Percentiles rank a stretch among this genome's conserved stretches.
These are phyloP conservation scores for Lithophane leautieri DNA, from an alignment of 2,888 invertebrate genomes.

Conservation along the genomic window DNA sequence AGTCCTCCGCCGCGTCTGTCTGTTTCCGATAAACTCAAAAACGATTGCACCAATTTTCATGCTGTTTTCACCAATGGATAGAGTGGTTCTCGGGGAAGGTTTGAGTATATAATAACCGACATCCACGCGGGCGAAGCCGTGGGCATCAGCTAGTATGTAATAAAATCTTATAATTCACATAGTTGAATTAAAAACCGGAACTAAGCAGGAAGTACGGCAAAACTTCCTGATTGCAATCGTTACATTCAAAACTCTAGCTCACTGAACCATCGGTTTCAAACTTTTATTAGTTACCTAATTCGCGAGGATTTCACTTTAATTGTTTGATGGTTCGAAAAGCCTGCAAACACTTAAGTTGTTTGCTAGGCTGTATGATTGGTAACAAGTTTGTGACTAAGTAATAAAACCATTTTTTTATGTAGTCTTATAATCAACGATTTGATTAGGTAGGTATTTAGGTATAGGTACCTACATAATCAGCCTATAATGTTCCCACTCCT, in stretches of 20 bases:
- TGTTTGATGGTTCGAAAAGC: conserved; percentile 25
- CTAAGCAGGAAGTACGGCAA: conserved; percentile 16
- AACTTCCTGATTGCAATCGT: conserved; percentile 46
- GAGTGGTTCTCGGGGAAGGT: too few relatives aligned
- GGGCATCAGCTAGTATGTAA: too few relatives aligned
- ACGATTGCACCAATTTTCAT: too few relatives aligned
- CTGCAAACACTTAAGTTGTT: conserved; percentile 7
- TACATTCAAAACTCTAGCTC: conserved; percentile 27
- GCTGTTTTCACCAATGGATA: too few relatives aligned
- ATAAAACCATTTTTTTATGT: background rate
- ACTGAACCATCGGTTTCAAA: conserved; percentile 44
- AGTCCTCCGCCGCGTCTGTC: too few relatives aligned
- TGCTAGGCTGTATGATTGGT: conserved; percentile 4
- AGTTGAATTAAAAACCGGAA: conserved; percentile 8
- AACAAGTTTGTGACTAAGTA: background rate
- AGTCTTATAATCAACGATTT: background rate
- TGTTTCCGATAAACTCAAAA: too few relatives aligned
- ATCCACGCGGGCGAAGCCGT: too few relatives aligned
- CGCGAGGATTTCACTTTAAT: conserved; percentile 48
- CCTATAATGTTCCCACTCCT: too few relatives aligned
- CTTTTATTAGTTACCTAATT: conserved; percentile 55
- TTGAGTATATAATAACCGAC: too few relatives aligned
- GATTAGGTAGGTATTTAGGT: background rate
- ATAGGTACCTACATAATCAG: too few relatives aligned
- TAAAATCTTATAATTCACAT: background rate